phyloP scores from a whole-genome alignment of 2,888 invertebrate genomes.

The Zygogramma bicolorata region DNA sequence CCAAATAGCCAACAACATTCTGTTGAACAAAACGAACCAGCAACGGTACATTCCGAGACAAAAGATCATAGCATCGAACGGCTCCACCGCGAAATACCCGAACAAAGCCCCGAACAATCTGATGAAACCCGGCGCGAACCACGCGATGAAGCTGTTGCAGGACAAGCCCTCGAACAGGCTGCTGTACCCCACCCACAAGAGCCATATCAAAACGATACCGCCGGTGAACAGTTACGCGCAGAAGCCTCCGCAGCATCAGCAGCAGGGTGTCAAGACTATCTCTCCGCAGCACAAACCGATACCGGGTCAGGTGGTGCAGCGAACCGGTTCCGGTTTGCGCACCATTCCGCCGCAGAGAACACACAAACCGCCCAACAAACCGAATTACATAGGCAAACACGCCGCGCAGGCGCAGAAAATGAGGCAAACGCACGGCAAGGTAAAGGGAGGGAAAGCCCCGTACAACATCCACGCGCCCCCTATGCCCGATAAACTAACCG shows the following conservation, averaged over 20 bases:
- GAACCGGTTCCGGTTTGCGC: constrained; percentile 61
- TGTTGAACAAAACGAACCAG: constrained; percentile 59
- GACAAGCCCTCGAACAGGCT: constrained; percentile 53
- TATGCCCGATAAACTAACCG: constrained; percentile 55
- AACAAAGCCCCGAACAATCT: constrained; percentile 54
- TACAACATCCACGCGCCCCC: constrained; percentile 41
- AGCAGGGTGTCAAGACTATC: constrained; percentile 60
- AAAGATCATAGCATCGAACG: constrained; percentile 59
- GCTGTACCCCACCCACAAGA: constrained; percentile 61
- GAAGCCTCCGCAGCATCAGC: constrained; percentile 51
- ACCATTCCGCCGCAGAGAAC: constrained; percentile 65
- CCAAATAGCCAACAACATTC: constrained; percentile 56
- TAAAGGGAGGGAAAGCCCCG: constrained; percentile 34
- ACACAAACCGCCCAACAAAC: constrained; percentile 61
- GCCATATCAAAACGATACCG: constrained; percentile 61
- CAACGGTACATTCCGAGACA: constrained; percentile 58
- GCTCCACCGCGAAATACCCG: constrained; percentile 60
- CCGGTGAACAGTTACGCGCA: constrained; percentile 56
- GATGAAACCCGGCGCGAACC: constrained; percentile 46
- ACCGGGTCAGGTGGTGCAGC: constrained; percentile 56
- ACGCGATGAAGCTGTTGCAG: constrained; percentile 46
- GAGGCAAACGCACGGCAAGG: constrained; percentile 43
- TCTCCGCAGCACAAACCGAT: constrained; percentile 59
- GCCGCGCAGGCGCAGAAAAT: constrained; percentile 65
- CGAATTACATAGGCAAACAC: constrained; percentile 67